phyloP scores from a whole-genome alignment of 1,140 invertebrate genomes.

The Drosophila pseudoobscura region DNA sequence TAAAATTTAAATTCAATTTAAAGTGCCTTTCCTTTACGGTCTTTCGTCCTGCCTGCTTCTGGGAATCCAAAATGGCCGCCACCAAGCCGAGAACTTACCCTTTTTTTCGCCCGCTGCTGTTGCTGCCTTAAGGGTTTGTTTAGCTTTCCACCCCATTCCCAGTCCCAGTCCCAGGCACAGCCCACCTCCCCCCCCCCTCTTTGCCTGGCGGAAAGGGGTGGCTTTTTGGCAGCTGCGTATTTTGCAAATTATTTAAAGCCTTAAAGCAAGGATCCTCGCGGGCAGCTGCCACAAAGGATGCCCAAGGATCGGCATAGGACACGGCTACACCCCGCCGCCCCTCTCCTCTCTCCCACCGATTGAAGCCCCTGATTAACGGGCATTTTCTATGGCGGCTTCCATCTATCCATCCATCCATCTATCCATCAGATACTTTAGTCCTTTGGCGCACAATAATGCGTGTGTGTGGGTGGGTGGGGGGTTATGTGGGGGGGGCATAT shows the following conservation, averaged over 20 bases:
- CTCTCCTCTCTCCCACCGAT: neutral
- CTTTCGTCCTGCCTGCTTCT: slow-evolving; percentile 19
- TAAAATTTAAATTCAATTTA: slow-evolving; percentile 31
- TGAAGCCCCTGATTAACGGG: slow-evolving; percentile 30
- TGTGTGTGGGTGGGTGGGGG: slow-evolving; percentile 4
- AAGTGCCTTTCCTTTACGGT: slow-evolving; percentile 23
- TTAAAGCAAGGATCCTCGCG: slow-evolving; percentile 21
- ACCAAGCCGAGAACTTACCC: slow-evolving; percentile 49
- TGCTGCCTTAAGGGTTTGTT: slow-evolving; percentile 59
- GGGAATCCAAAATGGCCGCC: slow-evolving; percentile 73
- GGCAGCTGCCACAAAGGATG: slow-evolving; percentile 29
- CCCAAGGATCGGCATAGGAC: neutral
- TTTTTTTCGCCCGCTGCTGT: slow-evolving; percentile 22
- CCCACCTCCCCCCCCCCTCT: slow-evolving; percentile 7
- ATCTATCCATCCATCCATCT: neutral
- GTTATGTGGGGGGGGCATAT: slow-evolving; percentile 26
- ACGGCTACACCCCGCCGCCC: neutral
- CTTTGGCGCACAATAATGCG: slow-evolving; percentile 16
- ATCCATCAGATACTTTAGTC: slow-evolving; percentile 43
- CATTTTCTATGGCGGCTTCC: slow-evolving; percentile 27
- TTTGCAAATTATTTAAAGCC: slow-evolving; percentile 32
- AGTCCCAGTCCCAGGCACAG: slow-evolving; percentile 14
- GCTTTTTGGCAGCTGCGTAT: slow-evolving; percentile 48
- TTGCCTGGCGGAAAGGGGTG: slow-evolving; percentile 35
- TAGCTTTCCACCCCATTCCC: slow-evolving; percentile 29